Evolutionary conservation across 2,113 vertebrate species (phyloP).

Genomic region (Egretta garzetta): DNA sequence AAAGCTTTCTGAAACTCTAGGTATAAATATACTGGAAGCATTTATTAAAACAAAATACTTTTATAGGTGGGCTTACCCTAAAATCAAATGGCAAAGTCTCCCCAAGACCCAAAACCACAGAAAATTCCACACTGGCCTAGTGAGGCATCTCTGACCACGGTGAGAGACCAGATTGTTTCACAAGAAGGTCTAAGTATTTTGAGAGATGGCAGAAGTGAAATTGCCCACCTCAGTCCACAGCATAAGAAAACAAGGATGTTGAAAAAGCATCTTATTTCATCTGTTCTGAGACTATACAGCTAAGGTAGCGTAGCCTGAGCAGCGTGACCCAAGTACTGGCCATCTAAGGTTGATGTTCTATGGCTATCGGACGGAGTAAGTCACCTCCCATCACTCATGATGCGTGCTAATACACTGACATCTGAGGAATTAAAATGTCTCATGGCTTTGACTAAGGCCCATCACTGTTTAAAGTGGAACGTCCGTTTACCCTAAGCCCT

Average conservation of each 20-base stretch:
- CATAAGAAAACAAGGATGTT: neutral
- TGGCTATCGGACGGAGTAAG: rapidly evolving
- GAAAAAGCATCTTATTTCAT: neutral
- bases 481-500: neutral
- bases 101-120: neutral
- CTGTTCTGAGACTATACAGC: neutral
- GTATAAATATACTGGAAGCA: neutral
- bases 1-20: neutral
- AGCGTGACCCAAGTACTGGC: neutral
- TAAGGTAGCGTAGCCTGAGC: neutral
- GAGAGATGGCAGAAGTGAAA: neutral
- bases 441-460: neutral
- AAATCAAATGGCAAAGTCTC: neutral
- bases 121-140: neutral
- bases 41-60: neutral
- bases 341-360: neutral
- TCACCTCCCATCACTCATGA: neutral
- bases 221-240: neutral
- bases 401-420: neutral
- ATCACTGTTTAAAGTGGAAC: neutral
- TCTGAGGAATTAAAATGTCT: neutral
- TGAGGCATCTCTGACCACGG: neutral
- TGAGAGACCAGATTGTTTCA: neutral
- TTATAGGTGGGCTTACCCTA: neutral
- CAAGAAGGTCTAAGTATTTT: neutral